phyloP scores from a whole-genome alignment of 2,888 invertebrate genomes.

The Apomyelois bistriatella region DNA sequence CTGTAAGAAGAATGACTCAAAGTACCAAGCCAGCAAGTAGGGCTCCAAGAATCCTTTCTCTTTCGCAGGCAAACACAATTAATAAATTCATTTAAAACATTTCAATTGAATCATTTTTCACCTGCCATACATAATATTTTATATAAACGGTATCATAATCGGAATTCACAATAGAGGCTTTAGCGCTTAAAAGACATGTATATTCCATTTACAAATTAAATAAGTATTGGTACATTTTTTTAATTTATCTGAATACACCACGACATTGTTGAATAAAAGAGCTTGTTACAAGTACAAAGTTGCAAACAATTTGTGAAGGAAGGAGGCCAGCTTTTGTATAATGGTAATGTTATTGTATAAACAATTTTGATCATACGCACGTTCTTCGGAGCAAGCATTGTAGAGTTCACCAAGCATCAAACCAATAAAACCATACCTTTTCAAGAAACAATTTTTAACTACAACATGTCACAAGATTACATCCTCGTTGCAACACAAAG shows the following conservation, averaged over 20 bases:
- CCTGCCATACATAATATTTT: slow-evolving; percentile 25
- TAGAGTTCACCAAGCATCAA: slow-evolving; percentile 63
- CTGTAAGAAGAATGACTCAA: slow-evolving; percentile 15
- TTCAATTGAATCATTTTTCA: slow-evolving; percentile 17
- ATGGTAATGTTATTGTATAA: slow-evolving; percentile 36
- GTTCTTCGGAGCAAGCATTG: slow-evolving; percentile 67
- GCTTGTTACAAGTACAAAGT: slow-evolving; percentile 63
- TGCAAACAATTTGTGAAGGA: slow-evolving; percentile 93
- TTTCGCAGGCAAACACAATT: slow-evolving; percentile 5
- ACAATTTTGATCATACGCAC: slow-evolving; percentile 54
- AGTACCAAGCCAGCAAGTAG: not conserved
- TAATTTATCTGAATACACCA: slow-evolving; percentile 15
- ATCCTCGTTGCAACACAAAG: slow-evolving; percentile 56
- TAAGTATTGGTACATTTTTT: slow-evolving; percentile 7
- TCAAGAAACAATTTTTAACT: slow-evolving; percentile 72
- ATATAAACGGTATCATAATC: slow-evolving; percentile 21
- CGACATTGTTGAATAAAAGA: slow-evolving; percentile 18
- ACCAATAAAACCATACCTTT: slow-evolving; percentile 79
- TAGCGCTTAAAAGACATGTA: slow-evolving; percentile 25
- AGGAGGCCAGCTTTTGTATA: slow-evolving; percentile 85
- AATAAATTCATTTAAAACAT: slow-evolving; percentile 1
- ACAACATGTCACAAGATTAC: slow-evolving; percentile 75
- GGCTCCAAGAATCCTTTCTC: slow-evolving; percentile 12
- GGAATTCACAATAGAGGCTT: slow-evolving; percentile 19
- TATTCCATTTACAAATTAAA: slow-evolving; percentile 13